A percentile compares a stretch with the other conserved stretches of the same genome.
Evolutionary conservation across 2,113 vertebrate species (phyloP).

Genomic region (Alethe castanea): DNA sequence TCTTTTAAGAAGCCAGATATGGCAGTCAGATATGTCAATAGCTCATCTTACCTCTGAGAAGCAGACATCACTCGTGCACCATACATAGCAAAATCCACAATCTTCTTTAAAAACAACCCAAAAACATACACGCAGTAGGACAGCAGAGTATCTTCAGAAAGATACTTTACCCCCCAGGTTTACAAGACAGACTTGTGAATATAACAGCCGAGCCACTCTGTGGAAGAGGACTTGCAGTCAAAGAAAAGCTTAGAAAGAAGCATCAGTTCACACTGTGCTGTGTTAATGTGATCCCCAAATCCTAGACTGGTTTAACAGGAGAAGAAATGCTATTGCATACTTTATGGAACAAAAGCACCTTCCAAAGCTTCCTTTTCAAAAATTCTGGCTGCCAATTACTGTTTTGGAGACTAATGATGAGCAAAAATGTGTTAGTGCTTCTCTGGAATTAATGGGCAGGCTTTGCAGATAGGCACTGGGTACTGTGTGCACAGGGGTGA

Average conservation of each 20-base stretch:
- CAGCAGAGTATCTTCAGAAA: neutral
- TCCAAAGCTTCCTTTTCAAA: neutral
- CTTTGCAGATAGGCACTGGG: neutral
- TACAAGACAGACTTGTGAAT: neutral
- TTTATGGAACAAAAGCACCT: neutral
- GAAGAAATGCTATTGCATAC: neutral
- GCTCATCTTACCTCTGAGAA: neutral
- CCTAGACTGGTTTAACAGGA: neutral
- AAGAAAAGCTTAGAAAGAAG: neutral
- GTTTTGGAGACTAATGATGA: neutral
- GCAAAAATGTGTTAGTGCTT: neutral
- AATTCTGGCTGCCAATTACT: neutral
- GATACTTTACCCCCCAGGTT: neutral
- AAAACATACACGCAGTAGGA: neutral
- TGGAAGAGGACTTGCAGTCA: rapidly evolving
- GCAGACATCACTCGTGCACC: neutral
- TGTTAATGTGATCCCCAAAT: neutral
- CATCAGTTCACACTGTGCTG: rapidly evolving
- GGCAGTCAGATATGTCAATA: neutral
- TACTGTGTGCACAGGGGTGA: rapidly evolving
- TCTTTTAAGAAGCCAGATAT: neutral
- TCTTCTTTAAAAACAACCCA: neutral
- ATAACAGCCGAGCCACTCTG: neutral
- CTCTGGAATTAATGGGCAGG: rapidly evolving
- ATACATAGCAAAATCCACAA: neutral